Percentiles rank a stretch among this genome's conserved stretches.
Evolutionary conservation across 2,888 invertebrate genomes (phyloP).

Genomic region (Folsomia candida): DNA sequence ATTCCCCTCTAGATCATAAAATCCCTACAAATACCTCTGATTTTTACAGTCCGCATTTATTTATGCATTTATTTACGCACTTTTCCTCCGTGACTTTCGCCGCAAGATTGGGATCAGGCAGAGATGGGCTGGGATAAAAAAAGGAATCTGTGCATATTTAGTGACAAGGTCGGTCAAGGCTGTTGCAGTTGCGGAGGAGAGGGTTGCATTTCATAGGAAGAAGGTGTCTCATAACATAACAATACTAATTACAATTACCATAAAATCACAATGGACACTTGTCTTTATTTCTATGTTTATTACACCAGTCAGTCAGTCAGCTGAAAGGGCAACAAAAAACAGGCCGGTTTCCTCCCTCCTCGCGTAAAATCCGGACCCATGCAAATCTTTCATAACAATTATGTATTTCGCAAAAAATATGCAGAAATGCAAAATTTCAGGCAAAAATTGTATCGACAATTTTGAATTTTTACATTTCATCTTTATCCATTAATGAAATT

Average conservation of each 20-base stretch:
- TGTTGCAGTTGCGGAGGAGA: constrained; percentile 18
- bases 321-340: neutral
- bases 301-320: neutral
- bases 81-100: too few relatives aligned
- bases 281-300: neutral
- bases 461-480: too few relatives aligned
- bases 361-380: neutral
- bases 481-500: too few relatives aligned
- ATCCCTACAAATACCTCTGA: too few relatives aligned
- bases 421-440: too few relatives aligned
- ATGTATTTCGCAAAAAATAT: too few relatives aligned
- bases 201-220: neutral
- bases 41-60: too few relatives aligned
- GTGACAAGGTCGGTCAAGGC: constrained; percentile 39
- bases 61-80: too few relatives aligned
- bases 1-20: too few relatives aligned
- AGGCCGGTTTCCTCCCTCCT: neutral
- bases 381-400: neutral
- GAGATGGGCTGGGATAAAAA: too few relatives aligned
- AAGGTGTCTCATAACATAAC: constrained; percentile 31
- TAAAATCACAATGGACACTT: constrained; percentile 30
- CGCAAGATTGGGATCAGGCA: too few relatives aligned
- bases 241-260: constrained; percentile 39
- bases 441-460: too few relatives aligned
- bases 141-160: neutral